Percentiles rank a stretch among this genome's conserved stretches.
Conservation (phyloP, 2,797 vertebrate genomes). For the Hipposideros larvatus region DNA sequence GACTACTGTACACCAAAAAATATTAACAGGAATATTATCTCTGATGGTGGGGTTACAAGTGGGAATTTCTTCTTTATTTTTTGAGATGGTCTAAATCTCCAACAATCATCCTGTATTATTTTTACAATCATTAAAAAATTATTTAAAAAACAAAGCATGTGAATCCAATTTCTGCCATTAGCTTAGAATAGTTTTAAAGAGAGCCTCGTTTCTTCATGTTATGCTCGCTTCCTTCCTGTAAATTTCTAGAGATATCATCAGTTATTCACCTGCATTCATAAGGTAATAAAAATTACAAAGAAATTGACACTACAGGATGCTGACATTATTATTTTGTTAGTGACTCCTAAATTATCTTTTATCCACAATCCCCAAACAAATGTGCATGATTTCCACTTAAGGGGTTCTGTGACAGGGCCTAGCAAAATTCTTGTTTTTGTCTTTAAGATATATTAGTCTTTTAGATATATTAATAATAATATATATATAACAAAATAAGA, state of each 20-base stretch:
- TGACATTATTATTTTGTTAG: not conserved
- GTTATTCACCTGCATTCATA: not conserved
- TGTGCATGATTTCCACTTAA: not conserved
- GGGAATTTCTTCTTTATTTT: not conserved
- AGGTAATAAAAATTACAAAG: slow-evolving; percentile 19
- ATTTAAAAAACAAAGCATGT: not conserved
- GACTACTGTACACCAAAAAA: not conserved
- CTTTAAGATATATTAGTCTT: not conserved
- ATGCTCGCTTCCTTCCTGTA: not conserved
- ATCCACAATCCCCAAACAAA: not conserved
- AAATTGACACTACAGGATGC: not conserved
- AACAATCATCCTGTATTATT: not conserved
- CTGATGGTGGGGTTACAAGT: not conserved
- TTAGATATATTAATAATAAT: no score
- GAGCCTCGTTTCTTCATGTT: not conserved
- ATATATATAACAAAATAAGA: no score
- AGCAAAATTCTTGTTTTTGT: slow-evolving; percentile 30
- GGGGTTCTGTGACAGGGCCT: not conserved
- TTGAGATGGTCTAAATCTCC: not conserved
- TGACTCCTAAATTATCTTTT: not conserved
- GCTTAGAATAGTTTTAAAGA: not conserved
- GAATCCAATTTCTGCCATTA: not conserved
- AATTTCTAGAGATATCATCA: slow-evolving; percentile 14
- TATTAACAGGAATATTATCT: not conserved
- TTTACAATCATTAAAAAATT: not conserved